Percentiles rank a stretch among this genome's conserved stretches.
phyloP scores from a whole-genome alignment of 2,888 invertebrate genomes.

The Eristalinus sepulchralis region DNA sequence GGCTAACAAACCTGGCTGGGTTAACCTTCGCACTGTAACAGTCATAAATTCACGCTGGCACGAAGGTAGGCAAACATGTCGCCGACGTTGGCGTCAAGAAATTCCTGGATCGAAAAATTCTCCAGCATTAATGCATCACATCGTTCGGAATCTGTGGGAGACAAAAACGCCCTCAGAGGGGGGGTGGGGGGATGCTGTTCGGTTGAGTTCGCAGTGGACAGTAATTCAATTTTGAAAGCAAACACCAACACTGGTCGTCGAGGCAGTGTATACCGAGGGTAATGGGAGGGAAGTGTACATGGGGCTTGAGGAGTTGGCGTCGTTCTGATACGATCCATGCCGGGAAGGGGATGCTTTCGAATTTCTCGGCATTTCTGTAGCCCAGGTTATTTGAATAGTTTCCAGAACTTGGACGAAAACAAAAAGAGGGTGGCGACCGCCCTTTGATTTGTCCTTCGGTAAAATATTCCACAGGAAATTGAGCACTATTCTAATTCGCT shows the following conservation, averaged over 20 bases:
- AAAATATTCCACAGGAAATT: background rate
- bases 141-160: background rate
- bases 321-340: no score
- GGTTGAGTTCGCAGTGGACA: background rate
- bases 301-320: no score
- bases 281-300: slow-evolving; percentile 35
- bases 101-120: slow-evolving; percentile 29
- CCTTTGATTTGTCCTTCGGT: background rate
- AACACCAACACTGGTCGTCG: slow-evolving; percentile 20
- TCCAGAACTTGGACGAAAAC: background rate
- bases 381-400: background rate
- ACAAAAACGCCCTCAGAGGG: background rate
- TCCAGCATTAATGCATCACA: slow-evolving; percentile 14
- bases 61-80: slow-evolving; percentile 6
- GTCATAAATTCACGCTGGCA: slow-evolving; percentile 46
- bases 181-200: background rate
- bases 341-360: background rate
- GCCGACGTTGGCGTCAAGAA: background rate
- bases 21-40: slow-evolving; percentile 35
- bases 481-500: background rate
- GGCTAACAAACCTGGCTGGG: slow-evolving; percentile 39
- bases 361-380: background rate
- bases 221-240: slow-evolving; percentile 54
- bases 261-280: slow-evolving; percentile 34
- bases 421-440: background rate